Percentiles rank a stretch among this genome's conserved stretches.
Evolutionary conservation across 2,888 invertebrate genomes (phyloP).

Genomic region (Tanytarsus gracilentus): DNA sequence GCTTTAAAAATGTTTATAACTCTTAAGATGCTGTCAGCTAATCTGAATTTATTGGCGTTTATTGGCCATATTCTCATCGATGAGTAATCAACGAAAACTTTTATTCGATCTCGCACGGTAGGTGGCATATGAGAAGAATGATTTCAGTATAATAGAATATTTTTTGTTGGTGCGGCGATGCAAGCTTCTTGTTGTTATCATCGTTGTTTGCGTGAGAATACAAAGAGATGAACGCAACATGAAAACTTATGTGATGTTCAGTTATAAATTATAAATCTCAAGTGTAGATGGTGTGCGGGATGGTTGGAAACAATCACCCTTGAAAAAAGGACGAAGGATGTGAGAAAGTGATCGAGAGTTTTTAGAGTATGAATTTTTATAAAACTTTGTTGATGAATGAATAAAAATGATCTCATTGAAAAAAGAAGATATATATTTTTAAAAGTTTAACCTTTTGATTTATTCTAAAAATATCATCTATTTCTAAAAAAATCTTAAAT

Average conservation of each 20-base stretch:
- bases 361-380: neutral
- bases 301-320: neutral
- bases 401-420: too few relatives aligned
- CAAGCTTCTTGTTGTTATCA: too few relatives aligned
- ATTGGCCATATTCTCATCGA: neutral
- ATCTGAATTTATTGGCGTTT: constrained; percentile 10
- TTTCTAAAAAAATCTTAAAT: neutral
- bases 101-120: neutral
- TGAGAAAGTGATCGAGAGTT: too few relatives aligned
- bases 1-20: constrained; percentile 22
- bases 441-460: too few relatives aligned
- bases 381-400: neutral
- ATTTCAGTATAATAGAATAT: too few relatives aligned
- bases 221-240: too few relatives aligned
- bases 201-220: too few relatives aligned
- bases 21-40: neutral
- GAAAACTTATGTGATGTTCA: too few relatives aligned
- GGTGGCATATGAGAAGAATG: too few relatives aligned
- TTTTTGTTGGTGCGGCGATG: too few relatives aligned
- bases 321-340: too few relatives aligned
- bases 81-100: neutral
- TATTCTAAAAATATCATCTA: neutral
- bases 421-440: too few relatives aligned
- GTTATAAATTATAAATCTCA: neutral
- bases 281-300: neutral